These are phyloP conservation scores for Lutraria rhynchaena DNA, from an alignment of 1,140 invertebrate species.

Conservation along the genomic window DNA sequence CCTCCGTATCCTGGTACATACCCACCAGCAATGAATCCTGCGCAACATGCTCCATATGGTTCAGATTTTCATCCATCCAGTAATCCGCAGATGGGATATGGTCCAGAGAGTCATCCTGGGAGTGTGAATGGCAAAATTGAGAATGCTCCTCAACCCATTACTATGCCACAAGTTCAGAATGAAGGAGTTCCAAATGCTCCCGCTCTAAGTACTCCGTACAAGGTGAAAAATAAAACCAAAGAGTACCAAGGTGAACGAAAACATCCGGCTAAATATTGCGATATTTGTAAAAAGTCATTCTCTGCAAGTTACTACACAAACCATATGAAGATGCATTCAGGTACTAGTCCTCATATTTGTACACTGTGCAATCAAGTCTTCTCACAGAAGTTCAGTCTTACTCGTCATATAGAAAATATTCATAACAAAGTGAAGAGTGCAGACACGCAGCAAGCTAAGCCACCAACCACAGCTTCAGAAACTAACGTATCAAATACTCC, in stretches of 20 bases:
- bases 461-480: too few species aligned
- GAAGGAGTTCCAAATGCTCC: not conserved
- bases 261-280: conserved; percentile 54
- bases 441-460: too few species aligned
- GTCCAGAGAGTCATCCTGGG: not conserved
- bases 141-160: not conserved
- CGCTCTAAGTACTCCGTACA: not conserved
- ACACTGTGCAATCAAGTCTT: conserved; percentile 67
- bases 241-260: conserved; percentile 51
- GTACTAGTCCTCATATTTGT: conserved; percentile 50
- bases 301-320: conserved; percentile 55
- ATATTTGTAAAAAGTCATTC: conserved; percentile 60
- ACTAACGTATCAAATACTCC: too few species aligned
- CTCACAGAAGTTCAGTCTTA: conserved; percentile 57
- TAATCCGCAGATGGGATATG: not conserved
- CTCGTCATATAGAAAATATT: conserved; percentile 60
- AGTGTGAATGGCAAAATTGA: not conserved
- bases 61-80: not conserved
- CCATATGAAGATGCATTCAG: conserved; percentile 59
- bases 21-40: conserved; percentile 22
- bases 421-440: conserved; percentile 28
- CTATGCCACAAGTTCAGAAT: not conserved
- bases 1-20: not conserved
- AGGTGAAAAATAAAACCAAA: conserved; percentile 32
- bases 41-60: conserved; percentile 17